A percentile compares a stretch with the other conserved stretches of the same genome.
phyloP scores from a whole-genome alignment of 1,140 invertebrate genomes.

The Eubasilissa regina region DNA sequence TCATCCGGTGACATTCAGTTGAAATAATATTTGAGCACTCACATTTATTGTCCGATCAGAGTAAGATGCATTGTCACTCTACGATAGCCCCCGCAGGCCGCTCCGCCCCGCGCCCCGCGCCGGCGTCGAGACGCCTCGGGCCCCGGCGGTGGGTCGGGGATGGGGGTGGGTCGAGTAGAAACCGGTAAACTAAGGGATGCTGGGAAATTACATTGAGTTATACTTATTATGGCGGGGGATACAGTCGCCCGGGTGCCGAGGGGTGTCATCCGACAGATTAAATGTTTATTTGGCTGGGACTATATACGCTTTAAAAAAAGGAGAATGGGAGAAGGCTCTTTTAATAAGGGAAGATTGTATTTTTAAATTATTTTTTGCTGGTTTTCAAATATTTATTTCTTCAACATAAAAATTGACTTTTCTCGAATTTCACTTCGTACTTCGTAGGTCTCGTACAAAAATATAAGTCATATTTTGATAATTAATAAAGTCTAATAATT shows the following conservation, averaged over 20 bases:
- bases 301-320: no score
- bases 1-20: neutral
- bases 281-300: constrained; percentile 12
- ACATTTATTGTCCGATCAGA: neutral
- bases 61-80: neutral
- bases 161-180: constrained; percentile 9
- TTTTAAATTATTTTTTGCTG: neutral
- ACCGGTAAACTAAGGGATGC: constrained; percentile 45
- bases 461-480: no score
- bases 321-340: no score
- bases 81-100: neutral
- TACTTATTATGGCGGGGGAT: constrained; percentile 43
- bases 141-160: neutral
- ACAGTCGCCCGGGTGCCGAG: constrained; percentile 1
- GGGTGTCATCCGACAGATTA: constrained; percentile 28
- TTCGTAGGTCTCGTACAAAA: no score
- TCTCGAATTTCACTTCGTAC: neutral
- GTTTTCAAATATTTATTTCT: neutral
- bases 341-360: neutral
- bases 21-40: neutral
- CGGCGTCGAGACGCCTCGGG: neutral
- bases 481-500: no score
- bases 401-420: neutral
- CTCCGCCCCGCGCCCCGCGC: constrained; percentile 3
- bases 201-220: constrained; percentile 47